These are phyloP conservation scores for Galerucella calmariensis DNA, from an alignment of 2,888 invertebrate species.

Conservation along the genomic window DNA sequence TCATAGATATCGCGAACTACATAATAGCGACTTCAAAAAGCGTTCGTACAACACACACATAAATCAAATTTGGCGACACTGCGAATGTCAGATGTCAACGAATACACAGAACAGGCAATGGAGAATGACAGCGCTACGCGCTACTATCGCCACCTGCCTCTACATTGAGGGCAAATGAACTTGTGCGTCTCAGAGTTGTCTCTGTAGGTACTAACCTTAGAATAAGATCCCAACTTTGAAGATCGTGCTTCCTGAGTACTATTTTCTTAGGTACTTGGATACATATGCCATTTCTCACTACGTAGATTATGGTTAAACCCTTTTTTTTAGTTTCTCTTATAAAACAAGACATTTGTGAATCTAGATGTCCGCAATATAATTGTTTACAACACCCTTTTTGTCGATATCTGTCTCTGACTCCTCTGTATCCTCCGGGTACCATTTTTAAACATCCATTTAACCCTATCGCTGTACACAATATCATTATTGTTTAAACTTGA, in stretches of 20 bases:
- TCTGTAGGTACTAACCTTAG: neutral
- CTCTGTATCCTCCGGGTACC: neutral
- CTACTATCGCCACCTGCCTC: too few species aligned
- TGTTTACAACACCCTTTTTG: neutral
- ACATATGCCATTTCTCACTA: neutral
- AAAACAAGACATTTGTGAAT: constrained; percentile 4
- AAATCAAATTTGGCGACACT: too few species aligned
- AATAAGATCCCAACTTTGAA: constrained; percentile 5
- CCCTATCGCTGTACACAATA: neutral
- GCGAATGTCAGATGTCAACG: too few species aligned
- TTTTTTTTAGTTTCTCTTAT: constrained; percentile 2
- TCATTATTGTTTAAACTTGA: neutral
- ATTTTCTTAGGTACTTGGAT: constrained; percentile 2
- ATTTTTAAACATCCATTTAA: constrained; percentile 1
- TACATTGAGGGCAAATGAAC: too few species aligned
- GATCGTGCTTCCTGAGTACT: constrained; percentile 5
- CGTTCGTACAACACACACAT: too few species aligned
- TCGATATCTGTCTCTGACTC: neutral
- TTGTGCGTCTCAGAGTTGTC: too few species aligned
- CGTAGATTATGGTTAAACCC: constrained; percentile 11
- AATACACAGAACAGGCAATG: too few species aligned
- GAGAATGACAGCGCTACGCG: too few species aligned
- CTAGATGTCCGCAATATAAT: neutral
- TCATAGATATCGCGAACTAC: too few species aligned
- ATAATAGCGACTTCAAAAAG: too few species aligned